A percentile compares a stretch with the other conserved stretches of the same genome.
These are phyloP conservation scores for Polyommatus icarus DNA, from an alignment of 2,888 invertebrate genomes.

Conservation along the genomic window DNA sequence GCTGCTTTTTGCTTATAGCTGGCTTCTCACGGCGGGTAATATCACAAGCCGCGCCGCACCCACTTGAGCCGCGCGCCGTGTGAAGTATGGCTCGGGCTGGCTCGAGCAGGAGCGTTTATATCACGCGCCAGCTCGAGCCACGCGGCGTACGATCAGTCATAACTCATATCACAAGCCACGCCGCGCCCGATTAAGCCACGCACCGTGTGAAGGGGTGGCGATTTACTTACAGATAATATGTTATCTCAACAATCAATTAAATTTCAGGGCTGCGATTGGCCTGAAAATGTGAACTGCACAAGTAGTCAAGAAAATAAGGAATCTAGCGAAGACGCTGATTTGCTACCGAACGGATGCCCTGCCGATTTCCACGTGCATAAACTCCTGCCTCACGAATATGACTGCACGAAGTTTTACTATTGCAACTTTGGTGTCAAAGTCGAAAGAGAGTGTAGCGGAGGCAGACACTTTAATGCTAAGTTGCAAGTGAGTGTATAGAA, in stretches of 20 bases:
- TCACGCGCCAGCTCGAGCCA: too few species aligned
- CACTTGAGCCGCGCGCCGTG: too few species aligned
- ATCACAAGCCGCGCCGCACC: too few species aligned
- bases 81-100: too few species aligned
- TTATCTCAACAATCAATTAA: neutral
- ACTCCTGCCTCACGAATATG: conserved; percentile 59
- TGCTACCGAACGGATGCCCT: conserved; percentile 54
- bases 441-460: conserved; percentile 43
- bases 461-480: conserved; percentile 46
- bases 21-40: too few species aligned
- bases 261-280: conserved; percentile 42
- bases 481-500: conserved; percentile 43
- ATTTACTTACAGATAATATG: neutral
- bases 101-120: too few species aligned
- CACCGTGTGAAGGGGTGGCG: too few species aligned
- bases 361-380: conserved; percentile 50
- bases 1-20: neutral
- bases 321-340: conserved; percentile 4
- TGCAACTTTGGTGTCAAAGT: conserved; percentile 50
- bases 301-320: conserved; percentile 28
- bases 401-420: conserved; percentile 62
- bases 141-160: too few species aligned
- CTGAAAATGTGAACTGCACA: conserved; percentile 39
- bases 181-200: too few species aligned
- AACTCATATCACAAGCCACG: too few species aligned